Conservation (phyloP, 2,797 vertebrate species). For the Merluccius polli region DNA sequence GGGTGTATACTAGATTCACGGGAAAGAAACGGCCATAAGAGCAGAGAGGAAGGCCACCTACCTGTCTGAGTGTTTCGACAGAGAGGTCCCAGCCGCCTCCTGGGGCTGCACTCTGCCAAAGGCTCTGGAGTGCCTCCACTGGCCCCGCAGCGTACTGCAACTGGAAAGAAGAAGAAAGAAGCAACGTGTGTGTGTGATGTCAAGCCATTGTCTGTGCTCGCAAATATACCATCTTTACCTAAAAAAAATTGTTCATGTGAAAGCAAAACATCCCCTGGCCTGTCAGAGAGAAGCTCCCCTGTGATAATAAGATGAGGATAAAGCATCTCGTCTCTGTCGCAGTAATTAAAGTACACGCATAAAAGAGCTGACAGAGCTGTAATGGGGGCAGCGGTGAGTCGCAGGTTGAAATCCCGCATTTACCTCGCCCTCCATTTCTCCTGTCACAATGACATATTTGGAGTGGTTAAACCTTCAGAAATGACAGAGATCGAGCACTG, state of each 20-base stretch:
- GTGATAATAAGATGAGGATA: background rate
- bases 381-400: background rate
- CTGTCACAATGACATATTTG: background rate
- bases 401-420: background rate
- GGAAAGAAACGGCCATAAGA: no score
- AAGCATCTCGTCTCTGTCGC: background rate
- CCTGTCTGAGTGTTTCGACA: conserved; percentile 78
- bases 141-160: conserved; percentile 53
- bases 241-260: background rate
- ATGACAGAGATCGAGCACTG: background rate
- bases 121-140: conserved; percentile 55
- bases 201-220: background rate
- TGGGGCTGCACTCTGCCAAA: conserved; percentile 58
- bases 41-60: conserved; percentile 31
- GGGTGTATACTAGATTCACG: no score
- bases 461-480: background rate
- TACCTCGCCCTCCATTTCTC: background rate
- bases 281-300: background rate
- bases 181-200: background rate
- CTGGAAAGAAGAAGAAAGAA: conserved; percentile 41
- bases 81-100: conserved; percentile 77
- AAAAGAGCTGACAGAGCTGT: background rate
- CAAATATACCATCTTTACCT: background rate
- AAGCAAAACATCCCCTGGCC: background rate
- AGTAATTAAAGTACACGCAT: background rate